Evolutionary conservation across 2,113 vertebrate genomes (phyloP).

Genomic region (Electrona antarctica): DNA sequence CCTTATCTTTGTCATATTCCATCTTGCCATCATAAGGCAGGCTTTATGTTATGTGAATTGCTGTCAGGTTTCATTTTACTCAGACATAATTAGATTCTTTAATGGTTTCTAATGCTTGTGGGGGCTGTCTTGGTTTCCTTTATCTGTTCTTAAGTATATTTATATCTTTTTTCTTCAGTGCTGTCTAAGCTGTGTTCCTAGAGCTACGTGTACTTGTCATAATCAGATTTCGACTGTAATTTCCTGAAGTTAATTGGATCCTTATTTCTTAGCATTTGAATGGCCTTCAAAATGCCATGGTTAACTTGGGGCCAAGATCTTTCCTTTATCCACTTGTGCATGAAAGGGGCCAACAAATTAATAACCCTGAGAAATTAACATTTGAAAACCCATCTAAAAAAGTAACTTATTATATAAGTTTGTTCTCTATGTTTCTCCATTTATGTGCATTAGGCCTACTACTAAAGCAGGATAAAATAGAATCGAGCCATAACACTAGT

Average conservation of each 20-base stretch:
- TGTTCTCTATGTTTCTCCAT: constrained; percentile 5
- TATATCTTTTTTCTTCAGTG: too few species aligned
- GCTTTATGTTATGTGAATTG: constrained; percentile 15
- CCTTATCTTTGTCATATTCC: constrained; percentile 24
- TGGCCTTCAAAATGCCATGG: constrained; percentile 26
- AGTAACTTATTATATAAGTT: background rate
- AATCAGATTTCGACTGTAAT: constrained; percentile 12
- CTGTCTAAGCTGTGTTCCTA: too few species aligned
- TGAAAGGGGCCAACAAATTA: constrained; percentile 31
- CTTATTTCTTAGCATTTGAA: constrained; percentile 17
- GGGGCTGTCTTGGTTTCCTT: background rate
- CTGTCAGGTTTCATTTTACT: constrained; percentile 2
- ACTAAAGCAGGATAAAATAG: constrained; percentile 2
- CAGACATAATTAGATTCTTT: constrained; percentile 3
- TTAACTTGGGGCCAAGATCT: constrained; percentile 11
- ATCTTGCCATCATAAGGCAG: constrained; percentile 19
- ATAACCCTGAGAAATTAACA: constrained; percentile 43
- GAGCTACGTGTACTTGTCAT: background rate
- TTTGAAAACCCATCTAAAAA: constrained; percentile 29
- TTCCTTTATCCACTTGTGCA: constrained; percentile 3
- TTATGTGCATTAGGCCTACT: constrained; percentile 23
- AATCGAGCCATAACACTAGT: background rate
- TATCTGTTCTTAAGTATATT: background rate
- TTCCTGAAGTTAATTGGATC: constrained; percentile 33
- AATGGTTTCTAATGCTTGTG: constrained; percentile 1